Evolutionary conservation across 2,888 invertebrate species (phyloP), one percentile per base, ranked within the genome.

Genomic region (Drosophila quinaria): DNA sequence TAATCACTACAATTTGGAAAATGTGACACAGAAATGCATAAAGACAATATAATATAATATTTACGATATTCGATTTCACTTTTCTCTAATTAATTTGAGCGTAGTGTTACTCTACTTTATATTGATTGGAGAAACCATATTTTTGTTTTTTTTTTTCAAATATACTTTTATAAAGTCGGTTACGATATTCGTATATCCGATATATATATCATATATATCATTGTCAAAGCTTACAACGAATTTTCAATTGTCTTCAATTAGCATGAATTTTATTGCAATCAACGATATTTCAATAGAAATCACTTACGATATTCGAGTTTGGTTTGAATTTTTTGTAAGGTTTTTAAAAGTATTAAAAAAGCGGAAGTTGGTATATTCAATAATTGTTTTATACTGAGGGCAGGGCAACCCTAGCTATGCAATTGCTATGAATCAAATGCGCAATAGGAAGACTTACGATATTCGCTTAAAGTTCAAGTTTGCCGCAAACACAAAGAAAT

Each of bases 391-490:
- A 19, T 11, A 19, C 5, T 19, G 19, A 2, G 22, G 22, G 41
- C 17, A 41, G 17, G 41, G 41, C 41, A 41, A 41, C 19, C 19
- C 42, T 42, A 19, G 4, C 19, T n/a, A 9, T 39, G 39, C 15
- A 9, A 25, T 44, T 22, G 6, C 22, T 11, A 13, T 22, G 22
- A 22, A 13, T 22, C 22, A 13, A 44, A 11, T n/a, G 44, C 22
- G 13, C 44, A 44, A 44, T 44, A 25, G 8, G 44, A 44, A 44
- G 44, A 35, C 50, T 35, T 50, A 37, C 51, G 37, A 37, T 51
- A 51, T 37, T 37, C 52, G 25, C 39, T 39, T 52, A 11, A 25
- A 39, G 52, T 11, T 52, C 25, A 15, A n/a, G 6, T 25, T 25
- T 39, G 25, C 9, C 25, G n/a, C 37, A 25, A 52, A 25, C 25